phyloP scores from a whole-genome alignment of 30 jellyfish, hydroid and myxozoan genomes.

The Clytia hemisphaerica region DNA sequence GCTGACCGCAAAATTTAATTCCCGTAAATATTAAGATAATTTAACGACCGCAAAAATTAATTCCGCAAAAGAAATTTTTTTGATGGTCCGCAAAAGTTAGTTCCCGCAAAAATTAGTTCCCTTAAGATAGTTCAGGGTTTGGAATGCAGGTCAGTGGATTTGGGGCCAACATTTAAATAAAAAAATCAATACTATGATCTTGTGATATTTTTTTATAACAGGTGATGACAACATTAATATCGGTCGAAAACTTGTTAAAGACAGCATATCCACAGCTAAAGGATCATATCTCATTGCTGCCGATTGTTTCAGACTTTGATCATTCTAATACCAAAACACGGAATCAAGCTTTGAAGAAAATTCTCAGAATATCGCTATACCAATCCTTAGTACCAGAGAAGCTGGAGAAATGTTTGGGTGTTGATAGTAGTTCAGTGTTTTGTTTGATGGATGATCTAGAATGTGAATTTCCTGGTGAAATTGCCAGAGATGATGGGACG shows the following conservation, averaged over 20 bases:
- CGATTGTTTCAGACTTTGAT: neutral
- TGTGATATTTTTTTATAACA: too few species aligned
- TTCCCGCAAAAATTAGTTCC: too few species aligned
- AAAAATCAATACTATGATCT: too few species aligned
- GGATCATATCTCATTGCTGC: conserved; percentile 6
- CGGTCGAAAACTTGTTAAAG: too few species aligned
- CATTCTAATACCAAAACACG: conserved; percentile 10
- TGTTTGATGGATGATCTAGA: neutral
- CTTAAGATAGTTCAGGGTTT: too few species aligned
- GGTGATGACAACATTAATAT: neutral
- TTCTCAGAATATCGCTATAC: conserved; percentile 33
- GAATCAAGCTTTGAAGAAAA: neutral
- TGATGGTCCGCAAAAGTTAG: too few species aligned
- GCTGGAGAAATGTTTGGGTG: conserved; percentile 10
- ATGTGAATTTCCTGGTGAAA: conserved; percentile 29
- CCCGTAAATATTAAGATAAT: too few species aligned
- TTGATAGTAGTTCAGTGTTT: neutral
- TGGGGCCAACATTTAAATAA: too few species aligned
- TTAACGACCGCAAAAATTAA: too few species aligned
- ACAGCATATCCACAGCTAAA: conserved; percentile 13
- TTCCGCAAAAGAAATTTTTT: too few species aligned
- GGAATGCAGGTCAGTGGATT: too few species aligned
- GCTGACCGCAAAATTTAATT: too few species aligned
- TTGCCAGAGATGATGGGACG: conserved; percentile 18
- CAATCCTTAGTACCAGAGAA: conserved; percentile 36